These are phyloP conservation scores for Dicentrarchus labrax DNA, from an alignment of 2,113 vertebrate genomes.

Conservation along the genomic window DNA sequence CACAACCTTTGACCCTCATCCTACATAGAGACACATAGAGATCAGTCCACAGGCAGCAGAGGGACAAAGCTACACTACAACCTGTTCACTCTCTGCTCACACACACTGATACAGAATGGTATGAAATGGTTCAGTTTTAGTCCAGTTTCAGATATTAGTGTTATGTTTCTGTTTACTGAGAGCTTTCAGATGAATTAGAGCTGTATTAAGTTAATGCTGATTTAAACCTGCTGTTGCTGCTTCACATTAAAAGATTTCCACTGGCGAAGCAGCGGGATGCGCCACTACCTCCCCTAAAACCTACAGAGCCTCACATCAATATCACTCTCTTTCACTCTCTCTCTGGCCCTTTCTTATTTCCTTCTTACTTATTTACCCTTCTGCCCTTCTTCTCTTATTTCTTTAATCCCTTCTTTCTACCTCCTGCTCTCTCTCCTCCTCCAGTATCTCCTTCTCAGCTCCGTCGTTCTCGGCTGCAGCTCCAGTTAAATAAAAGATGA, in stretches of 20 bases:
- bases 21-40: too few species aligned
- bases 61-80: too few species aligned
- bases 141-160: neutral
- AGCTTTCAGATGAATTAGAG: neutral
- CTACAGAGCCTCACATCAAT: neutral
- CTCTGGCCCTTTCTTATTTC: neutral
- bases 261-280: neutral
- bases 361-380: neutral
- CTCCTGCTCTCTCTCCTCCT: neutral
- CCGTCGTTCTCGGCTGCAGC: conserved; percentile 19
- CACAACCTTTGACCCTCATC: too few species aligned
- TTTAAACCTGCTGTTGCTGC: neutral
- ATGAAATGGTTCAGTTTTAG: neutral
- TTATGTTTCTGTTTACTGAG: neutral
- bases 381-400: neutral
- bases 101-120: too few species aligned
- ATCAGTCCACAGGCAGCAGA: too few species aligned
- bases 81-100: too few species aligned
- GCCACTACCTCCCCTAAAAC: neutral
- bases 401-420: too few species aligned
- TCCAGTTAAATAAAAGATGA: conserved; percentile 72
- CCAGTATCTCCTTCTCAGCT: neutral
- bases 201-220: neutral
- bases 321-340: neutral
- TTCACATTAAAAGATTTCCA: neutral